Percentiles rank a stretch among this genome's conserved stretches.
Evolutionary conservation across 2,797 vertebrate species (phyloP).

Genomic region (Hybognathus amarus): DNA sequence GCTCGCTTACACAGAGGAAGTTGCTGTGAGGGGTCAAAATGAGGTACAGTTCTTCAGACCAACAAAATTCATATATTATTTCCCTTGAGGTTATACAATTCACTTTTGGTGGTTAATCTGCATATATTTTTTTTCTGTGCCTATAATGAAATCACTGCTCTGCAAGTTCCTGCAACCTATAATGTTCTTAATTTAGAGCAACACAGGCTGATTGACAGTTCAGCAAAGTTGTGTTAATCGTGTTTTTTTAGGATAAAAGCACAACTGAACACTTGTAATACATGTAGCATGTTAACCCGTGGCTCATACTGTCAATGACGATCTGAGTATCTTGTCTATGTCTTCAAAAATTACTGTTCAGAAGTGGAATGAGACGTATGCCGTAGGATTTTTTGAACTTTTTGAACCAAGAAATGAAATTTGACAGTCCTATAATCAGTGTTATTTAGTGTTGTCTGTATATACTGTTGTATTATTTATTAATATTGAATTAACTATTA

Average conservation of each 20-base stretch:
- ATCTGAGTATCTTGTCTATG: not conserved
- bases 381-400: not conserved
- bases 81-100: not conserved
- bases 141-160: not conserved
- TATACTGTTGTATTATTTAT: not conserved
- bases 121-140: not conserved
- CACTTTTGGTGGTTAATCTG: not conserved
- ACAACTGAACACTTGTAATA: not conserved
- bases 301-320: not conserved
- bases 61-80: not conserved
- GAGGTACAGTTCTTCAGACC: slow-evolving; percentile 75
- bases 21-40: slow-evolving; percentile 73
- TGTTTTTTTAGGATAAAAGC: not conserved
- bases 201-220: slow-evolving; percentile 21
- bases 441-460: not conserved
- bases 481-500: not conserved
- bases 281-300: slow-evolving; percentile 11
- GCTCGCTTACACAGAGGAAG: slow-evolving; percentile 74
- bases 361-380: not conserved
- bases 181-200: slow-evolving; percentile 42
- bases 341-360: not conserved
- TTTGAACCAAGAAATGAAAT: not conserved
- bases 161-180: not conserved
- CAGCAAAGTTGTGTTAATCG: slow-evolving; percentile 23
- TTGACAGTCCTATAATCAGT: not conserved